These are phyloP conservation scores for Cynocephalus volans DNA, from an alignment of 2,113 vertebrate species.

Conservation along the genomic window DNA sequence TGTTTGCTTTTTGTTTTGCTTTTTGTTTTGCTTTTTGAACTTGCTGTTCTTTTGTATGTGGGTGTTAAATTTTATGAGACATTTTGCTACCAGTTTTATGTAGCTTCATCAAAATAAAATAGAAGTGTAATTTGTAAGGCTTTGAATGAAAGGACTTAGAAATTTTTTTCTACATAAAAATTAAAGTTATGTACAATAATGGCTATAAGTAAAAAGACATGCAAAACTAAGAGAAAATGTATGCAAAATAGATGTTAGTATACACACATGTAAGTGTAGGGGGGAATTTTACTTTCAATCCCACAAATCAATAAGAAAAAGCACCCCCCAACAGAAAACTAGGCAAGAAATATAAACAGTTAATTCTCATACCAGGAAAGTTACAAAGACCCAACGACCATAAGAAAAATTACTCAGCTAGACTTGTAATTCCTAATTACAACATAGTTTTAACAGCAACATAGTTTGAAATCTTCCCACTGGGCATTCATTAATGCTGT, in stretches of 20 bases:
- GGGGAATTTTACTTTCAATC: not conserved
- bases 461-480: not conserved
- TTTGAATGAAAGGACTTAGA: not conserved
- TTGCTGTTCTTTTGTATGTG: not conserved
- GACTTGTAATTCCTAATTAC: not conserved
- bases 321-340: not conserved
- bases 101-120: constrained; percentile 34
- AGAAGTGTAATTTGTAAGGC: not conserved
- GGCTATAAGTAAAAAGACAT: not conserved
- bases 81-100: not conserved
- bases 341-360: not conserved
- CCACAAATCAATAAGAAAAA: not conserved
- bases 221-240: not conserved
- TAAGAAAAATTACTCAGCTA: not conserved
- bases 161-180: not conserved
- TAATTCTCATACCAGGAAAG: not conserved
- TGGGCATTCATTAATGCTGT: not conserved
- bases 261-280: not conserved
- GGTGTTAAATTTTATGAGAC: not conserved
- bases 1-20: not conserved
- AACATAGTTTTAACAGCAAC: not conserved
- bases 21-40: not conserved
- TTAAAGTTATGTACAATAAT: not conserved
- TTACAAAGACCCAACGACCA: constrained; percentile 1
- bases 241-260: not conserved